Base-by-base conservation (phyloP, 2,113 vertebrate species). In the Grammomys surdaster region DNA sequence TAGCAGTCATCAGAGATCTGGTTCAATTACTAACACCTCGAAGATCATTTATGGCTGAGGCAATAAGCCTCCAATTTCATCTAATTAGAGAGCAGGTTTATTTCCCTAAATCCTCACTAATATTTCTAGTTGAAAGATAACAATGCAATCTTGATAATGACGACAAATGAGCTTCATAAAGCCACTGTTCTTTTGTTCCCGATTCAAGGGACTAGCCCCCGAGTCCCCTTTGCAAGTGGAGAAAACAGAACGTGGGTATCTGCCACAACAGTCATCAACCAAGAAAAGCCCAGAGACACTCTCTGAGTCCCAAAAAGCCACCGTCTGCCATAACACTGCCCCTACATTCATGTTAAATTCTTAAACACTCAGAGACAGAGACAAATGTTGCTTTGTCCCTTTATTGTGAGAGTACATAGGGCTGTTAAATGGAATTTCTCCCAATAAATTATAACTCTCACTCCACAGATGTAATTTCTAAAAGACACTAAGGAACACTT, bases 11-110 rank as follows among this genome's bases (percentile, higher is more conserved):
- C 63, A n/a, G 96, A 97, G 96, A 87, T 92, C 95, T 94, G 73
- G 77, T n/a, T 95, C 90, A 95, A 97, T 97, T 95, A 95, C 81
- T 94, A 95, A 95, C 63, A 97, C 92, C 81, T 96, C 81, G 75
- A 95, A 96, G 94, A 95, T 95, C 93, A 94, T 78, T 96, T 92
- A 70, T 43, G 56, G 77, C 54, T 93, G 13, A 6, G 89, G 73
- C 77, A 87, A 84, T 95, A 92, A 94, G 63, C 77, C 67, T 95
- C 90, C 26, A 77, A 88, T 97, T 95, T 95, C 94, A 94, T 95
- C 85, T 92, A 95, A 97, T 96, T 96, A 95, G 93, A 96, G 11
- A 95, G 60, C 72, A 78, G 95, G 94, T 95, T 89, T 92, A 96
- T 95, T 95, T 97, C 63, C 75, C 88, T 96, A 94, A 95, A 95